Conservation (phyloP, 1,140 invertebrate species). For the Caenorhabditis remanei region DNA sequence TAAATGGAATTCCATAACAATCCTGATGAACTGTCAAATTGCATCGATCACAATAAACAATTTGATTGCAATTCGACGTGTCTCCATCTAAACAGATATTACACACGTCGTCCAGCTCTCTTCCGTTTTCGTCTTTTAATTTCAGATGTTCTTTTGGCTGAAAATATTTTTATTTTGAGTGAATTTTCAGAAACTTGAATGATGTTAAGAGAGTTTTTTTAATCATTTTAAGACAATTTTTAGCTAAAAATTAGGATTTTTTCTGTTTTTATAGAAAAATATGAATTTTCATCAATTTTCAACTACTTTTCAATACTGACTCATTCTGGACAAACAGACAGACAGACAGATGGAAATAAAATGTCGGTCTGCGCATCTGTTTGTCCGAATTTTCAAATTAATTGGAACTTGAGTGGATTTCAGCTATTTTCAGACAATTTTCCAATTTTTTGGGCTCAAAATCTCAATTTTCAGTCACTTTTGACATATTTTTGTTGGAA, state of each 20-base stretch:
- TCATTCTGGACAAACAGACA: too few species aligned
- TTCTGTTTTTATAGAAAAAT: too few species aligned
- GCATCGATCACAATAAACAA: constrained; percentile 98
- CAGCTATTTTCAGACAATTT: too few species aligned
- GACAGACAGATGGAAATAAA: too few species aligned
- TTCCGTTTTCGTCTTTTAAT: constrained; percentile 55
- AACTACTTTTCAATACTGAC: too few species aligned
- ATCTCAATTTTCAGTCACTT: background rate
- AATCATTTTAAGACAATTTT: too few species aligned
- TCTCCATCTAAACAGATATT: constrained; percentile 83
- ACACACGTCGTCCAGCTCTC: constrained; percentile 51
- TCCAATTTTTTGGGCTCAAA: too few species aligned
- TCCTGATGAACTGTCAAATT: constrained; percentile 98
- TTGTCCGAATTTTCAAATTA: too few species aligned
- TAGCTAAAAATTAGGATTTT: too few species aligned
- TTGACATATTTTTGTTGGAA: background rate
- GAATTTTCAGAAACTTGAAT: background rate
- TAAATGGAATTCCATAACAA: constrained; percentile 98
- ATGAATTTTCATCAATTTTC: too few species aligned
- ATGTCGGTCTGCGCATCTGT: too few species aligned
- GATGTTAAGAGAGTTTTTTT: background rate
- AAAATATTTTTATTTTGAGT: background rate
- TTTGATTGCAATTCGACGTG: constrained; percentile 94
- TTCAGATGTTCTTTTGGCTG: constrained; percentile 41
- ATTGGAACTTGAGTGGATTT: too few species aligned